Conservation (phyloP, 2,888 invertebrate genomes). For the Anaspis maculata region DNA sequence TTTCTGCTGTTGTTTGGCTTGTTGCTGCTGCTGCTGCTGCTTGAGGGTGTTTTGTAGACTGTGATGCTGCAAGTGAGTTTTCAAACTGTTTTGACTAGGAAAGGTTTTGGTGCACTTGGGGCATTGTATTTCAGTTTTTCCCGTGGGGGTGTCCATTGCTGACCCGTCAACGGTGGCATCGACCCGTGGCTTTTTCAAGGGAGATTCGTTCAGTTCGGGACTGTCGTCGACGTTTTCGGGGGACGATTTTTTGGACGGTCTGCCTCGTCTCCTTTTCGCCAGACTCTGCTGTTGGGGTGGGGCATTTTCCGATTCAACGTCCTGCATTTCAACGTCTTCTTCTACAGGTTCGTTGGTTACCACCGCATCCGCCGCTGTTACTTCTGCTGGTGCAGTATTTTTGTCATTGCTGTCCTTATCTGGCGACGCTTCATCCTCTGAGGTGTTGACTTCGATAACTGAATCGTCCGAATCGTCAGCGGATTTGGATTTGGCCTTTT, state of each 20-base stretch:
- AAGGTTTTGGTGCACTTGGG: constrained; percentile 36
- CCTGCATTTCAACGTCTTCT: not conserved
- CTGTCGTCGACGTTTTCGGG: constrained; percentile 7
- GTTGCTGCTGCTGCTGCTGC: not conserved
- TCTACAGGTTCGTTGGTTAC: not conserved
- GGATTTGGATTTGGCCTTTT: constrained; percentile 4
- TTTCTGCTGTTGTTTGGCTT: too few species aligned
- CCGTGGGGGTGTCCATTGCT: too few species aligned
- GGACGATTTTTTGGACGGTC: constrained; percentile 20
- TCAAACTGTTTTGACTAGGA: constrained; percentile 36
- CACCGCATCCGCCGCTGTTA: not conserved
- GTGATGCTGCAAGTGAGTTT: constrained; percentile 36
- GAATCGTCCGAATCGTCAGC: constrained; percentile 16
- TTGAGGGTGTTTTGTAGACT: constrained; percentile 25
- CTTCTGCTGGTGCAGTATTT: too few species aligned
- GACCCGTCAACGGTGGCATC: too few species aligned
- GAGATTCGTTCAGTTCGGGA: constrained; percentile 15
- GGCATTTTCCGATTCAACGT: not conserved
- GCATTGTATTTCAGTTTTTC: constrained; percentile 28
- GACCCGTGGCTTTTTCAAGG: constrained; percentile 18
- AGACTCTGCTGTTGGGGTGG: too few species aligned
- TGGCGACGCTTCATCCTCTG: constrained; percentile 21
- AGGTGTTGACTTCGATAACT: constrained; percentile 26
- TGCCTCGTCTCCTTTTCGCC: constrained; percentile 21
- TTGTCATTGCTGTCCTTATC: not conserved